Evolutionary conservation across 2,113 vertebrate species (phyloP).

Genomic region (Muscicapa adusta): DNA sequence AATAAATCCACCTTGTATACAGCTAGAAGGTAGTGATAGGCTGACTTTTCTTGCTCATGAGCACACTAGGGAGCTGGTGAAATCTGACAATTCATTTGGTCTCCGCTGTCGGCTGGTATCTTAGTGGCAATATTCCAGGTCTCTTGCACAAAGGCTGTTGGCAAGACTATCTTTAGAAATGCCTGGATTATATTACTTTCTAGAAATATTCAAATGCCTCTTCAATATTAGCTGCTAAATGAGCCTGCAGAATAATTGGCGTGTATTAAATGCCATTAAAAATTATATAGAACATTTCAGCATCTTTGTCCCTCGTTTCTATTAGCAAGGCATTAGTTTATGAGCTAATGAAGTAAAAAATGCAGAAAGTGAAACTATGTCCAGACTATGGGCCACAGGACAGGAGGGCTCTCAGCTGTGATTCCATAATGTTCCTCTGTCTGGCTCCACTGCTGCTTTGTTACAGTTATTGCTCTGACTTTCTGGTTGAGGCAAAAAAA

Average conservation of each 20-base stretch:
- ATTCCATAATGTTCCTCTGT: neutral
- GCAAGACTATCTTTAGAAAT: neutral
- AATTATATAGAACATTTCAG: neutral
- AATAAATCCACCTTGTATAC: neutral
- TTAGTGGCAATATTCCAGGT: neutral
- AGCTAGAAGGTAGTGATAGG: neutral
- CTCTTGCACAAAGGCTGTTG: neutral
- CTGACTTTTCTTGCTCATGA: neutral
- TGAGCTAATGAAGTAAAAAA: slow-evolving; percentile 12
- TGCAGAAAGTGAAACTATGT: neutral
- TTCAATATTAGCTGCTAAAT: slow-evolving; percentile 12
- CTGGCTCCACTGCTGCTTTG: neutral
- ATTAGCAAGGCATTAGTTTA: slow-evolving; percentile 2
- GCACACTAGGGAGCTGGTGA: neutral
- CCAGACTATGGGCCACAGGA: neutral
- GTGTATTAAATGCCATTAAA: neutral
- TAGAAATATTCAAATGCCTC: neutral
- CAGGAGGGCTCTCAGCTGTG: neutral
- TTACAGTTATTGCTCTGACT: neutral
- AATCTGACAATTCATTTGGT: neutral
- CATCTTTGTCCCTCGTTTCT: neutral
- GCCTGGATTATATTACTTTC: neutral
- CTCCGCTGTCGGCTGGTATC: neutral
- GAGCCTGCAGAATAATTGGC: neutral
- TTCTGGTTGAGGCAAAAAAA: neutral